Conservation (phyloP, 2,797 vertebrate species). For the Octomys mimax region DNA sequence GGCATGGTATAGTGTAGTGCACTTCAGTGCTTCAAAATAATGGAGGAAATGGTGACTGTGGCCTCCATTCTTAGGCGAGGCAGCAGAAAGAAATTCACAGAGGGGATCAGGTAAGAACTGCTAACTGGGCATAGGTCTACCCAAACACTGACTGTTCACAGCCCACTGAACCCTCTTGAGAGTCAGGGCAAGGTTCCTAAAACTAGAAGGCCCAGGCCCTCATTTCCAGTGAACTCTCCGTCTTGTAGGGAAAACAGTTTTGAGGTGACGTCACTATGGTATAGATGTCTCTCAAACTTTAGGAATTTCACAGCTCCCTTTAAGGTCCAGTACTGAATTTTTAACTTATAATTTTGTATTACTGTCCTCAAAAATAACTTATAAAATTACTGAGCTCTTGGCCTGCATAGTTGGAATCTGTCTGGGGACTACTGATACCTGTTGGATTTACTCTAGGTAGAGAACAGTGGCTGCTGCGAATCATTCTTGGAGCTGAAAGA, state of each 20-base stretch:
- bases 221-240: neutral
- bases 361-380: neutral
- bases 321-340: neutral
- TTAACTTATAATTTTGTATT: neutral
- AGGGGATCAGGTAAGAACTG: neutral
- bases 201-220: neutral
- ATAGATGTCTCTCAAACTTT: neutral
- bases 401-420: neutral
- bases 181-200: neutral
- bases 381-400: neutral
- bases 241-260: neutral
- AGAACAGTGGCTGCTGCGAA: rapidly evolving
- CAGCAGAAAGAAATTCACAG: neutral
- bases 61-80: neutral
- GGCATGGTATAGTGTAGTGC: neutral
- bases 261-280: neutral
- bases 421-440: neutral
- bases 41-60: neutral
- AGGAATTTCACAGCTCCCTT: neutral
- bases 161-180: neutral
- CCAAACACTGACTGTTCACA: rapidly evolving
- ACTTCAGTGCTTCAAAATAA: neutral
- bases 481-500: neutral
- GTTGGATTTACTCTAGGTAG: neutral
- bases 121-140: rapidly evolving